Evolutionary conservation across 2,113 vertebrate genomes (phyloP).

Genomic region (Muntiacus reevesi): DNA sequence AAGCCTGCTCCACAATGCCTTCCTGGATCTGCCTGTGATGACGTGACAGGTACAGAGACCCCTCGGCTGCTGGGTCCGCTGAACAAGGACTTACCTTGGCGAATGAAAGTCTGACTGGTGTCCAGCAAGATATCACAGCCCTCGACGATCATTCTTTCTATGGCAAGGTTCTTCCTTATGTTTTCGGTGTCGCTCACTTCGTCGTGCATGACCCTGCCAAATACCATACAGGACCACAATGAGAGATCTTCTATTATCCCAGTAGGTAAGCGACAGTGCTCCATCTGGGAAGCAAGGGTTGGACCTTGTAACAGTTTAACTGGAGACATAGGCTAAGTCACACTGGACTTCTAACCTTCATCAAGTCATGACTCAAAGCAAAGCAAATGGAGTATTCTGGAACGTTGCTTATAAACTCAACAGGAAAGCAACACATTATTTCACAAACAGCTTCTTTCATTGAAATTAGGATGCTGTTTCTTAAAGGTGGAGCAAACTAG

Average conservation of each 20-base stretch:
- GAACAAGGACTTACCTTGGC: slow-evolving; percentile 88
- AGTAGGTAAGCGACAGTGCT: background rate
- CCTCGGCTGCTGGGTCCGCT: background rate
- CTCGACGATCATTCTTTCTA: slow-evolving; percentile 97
- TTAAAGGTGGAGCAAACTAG: background rate
- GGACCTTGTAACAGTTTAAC: background rate
- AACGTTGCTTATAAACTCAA: background rate
- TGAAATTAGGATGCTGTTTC: background rate
- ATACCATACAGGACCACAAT: background rate
- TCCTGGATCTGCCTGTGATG: background rate
- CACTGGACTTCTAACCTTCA: background rate
- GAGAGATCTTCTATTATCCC: background rate
- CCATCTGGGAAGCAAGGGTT: background rate
- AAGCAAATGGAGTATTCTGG: background rate
- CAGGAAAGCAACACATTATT: background rate
- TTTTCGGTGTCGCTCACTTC: slow-evolving; percentile 99
- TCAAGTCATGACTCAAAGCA: background rate
- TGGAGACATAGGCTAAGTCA: background rate
- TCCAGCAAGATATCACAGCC: slow-evolving; percentile 97
- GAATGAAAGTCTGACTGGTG: slow-evolving; percentile 96
- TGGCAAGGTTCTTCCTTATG: slow-evolving; percentile 97
- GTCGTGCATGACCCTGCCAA: slow-evolving; percentile 94
- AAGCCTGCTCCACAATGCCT: background rate
- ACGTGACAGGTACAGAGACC: background rate
- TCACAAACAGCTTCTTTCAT: background rate